These are phyloP conservation scores for Cephalophus harveyi DNA, from an alignment of 2,113 vertebrate species.

Conservation along the genomic window DNA sequence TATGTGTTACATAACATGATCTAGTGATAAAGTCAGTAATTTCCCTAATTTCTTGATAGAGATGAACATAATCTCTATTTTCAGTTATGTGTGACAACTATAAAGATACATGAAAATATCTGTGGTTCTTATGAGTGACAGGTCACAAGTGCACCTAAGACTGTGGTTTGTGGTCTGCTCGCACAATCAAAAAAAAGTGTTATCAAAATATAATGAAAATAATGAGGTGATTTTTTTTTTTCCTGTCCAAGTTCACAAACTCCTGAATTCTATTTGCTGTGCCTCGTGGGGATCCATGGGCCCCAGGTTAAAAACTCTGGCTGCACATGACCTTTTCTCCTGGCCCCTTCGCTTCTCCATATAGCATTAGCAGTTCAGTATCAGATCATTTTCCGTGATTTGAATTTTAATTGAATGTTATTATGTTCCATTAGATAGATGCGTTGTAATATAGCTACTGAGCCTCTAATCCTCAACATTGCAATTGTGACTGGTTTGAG, in stretches of 20 bases:
- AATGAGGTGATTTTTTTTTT: background rate
- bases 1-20: background rate
- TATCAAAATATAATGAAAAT: background rate
- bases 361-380: background rate
- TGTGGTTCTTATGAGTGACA: background rate
- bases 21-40: background rate
- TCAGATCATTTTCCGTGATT: background rate
- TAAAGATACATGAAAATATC: too few relatives aligned
- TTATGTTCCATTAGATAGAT: background rate
- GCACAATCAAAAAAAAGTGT: background rate
- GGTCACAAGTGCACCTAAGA: background rate
- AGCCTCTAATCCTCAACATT: background rate
- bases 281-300: fast-evolving
- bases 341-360: fast-evolving
- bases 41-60: background rate
- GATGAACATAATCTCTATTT: background rate
- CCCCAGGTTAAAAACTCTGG: background rate
- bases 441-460: background rate
- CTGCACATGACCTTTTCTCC: background rate
- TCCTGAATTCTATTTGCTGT: background rate
- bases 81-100: background rate
- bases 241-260: background rate
- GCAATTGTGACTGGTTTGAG: background rate
- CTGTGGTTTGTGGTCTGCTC: background rate
- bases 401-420: background rate